Percentiles rank a stretch among this genome's conserved stretches.
Conservation (phyloP, 2,888 invertebrate genomes). For the Perdita meconis region DNA sequence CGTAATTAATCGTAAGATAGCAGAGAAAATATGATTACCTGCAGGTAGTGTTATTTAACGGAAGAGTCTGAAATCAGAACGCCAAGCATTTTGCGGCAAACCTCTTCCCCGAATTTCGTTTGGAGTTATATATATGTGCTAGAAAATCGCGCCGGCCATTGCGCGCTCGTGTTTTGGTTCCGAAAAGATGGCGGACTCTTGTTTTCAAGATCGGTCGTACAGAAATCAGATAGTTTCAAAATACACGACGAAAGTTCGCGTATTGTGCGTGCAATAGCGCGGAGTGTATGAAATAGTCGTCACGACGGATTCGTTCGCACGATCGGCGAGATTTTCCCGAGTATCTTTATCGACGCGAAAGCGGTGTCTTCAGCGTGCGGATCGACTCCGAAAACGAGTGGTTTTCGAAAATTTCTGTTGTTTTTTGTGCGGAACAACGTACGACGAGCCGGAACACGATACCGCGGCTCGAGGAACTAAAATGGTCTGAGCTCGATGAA, state of each 20-base stretch:
- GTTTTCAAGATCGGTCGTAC: constrained; percentile 74
- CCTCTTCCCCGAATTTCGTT: constrained; percentile 13
- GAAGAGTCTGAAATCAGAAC: background rate
- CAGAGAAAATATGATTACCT: background rate
- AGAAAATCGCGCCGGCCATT: constrained; percentile 73
- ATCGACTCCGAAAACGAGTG: constrained; percentile 36
- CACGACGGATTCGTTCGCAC: constrained; percentile 18
- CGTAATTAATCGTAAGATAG: background rate
- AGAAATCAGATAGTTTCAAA: constrained; percentile 62
- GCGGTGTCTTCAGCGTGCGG: constrained; percentile 52
- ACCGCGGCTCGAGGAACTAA: constrained; percentile 4
- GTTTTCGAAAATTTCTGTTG: constrained; percentile 33
- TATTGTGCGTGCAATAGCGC: constrained; percentile 32
- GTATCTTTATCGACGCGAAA: constrained; percentile 39
- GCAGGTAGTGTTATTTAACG: background rate
- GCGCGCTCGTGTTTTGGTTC: constrained; percentile 79
- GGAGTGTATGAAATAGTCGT: constrained; percentile 22
- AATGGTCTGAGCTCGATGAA: constrained; percentile 34
- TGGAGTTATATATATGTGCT: constrained; percentile 21
- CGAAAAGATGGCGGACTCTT: constrained; percentile 81
- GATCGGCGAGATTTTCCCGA: constrained; percentile 13
- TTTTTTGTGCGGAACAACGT: constrained; percentile 45
- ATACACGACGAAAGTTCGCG: constrained; percentile 63
- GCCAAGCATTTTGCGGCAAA: background rate
- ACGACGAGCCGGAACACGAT: background rate